Evolutionary conservation across 1,140 invertebrate genomes (phyloP), one percentile per base, ranked within the genome.

Genomic region (Helicorthomorpha holstii): DNA sequence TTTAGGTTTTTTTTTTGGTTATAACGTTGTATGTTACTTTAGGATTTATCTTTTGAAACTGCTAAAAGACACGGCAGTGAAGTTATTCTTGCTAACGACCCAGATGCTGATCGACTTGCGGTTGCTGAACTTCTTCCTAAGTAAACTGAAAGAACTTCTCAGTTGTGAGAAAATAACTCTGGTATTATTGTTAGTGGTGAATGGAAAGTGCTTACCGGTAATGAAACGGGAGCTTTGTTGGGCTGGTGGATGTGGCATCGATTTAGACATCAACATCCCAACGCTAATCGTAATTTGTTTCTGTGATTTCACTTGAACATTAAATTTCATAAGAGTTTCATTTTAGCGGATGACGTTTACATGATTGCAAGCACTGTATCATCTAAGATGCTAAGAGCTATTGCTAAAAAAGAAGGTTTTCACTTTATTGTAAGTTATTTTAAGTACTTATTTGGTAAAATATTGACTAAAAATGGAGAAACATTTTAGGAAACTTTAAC

Each of bases 21-120:
- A 50, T 27, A 25, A 25, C 34, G 42, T 23, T 12, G 12, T 45
- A 19, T 56, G 27, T 41, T 49, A 44, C 24, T 54, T 54, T 22
- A 73, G 68, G 75, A 85, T 63, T 70, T 96, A 21, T 81, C 93
- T 22, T 81, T 95, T 58, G 72, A 80, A 65, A 81, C 84, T 14
- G 95, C 95, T 0, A 76, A 90, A 63, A 58, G 71, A 42, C 74
- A 77, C 57, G 69, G 71, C 1, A 80, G 79, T 38, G 70, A 71
- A 1, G 67, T 98, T 1, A 89, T 98, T 59, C 66, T 98, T 21
- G 94, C 93, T 0, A 98, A 98, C 72, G 96, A 99, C 72, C 96
- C 96, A 12, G 96, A 99, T 70, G 93, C 95, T 4, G 96, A 99
- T 73, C 75, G 96, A 51, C 70, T 98, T 50, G 93, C 93, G 14